Evolutionary conservation across 2,888 invertebrate genomes (phyloP), one percentile per base, ranked within the genome.

Genomic region (Cyclophora albipunctata): DNA sequence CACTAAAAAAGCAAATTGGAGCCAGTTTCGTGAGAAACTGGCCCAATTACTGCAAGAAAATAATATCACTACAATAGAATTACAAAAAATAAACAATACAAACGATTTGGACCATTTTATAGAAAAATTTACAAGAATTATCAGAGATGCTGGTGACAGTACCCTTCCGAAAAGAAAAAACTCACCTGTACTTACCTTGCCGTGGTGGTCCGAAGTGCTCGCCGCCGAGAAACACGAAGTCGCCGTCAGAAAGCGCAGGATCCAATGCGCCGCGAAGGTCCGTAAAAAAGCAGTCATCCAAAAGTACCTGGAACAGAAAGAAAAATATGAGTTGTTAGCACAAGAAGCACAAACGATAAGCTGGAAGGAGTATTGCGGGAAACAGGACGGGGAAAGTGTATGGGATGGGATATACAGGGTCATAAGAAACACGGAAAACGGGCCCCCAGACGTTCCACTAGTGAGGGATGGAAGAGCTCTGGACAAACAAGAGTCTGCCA

Each of bases 141-240:
- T 53, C 34, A 47, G 5, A 45, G 4, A 56, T 42, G 3, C 53
- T 34, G 43, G 50, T 4, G 44, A 40, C 3, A 0, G 7, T 3
- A 42, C n/a, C 0, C 55, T 57, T 40, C 53, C 54, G 0, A 45
- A 7, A 40, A 42, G 7, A 4, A 49, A 49, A 44, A 20, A 7
- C n/a, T 45, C 45, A 7, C 20, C 20, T 3, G 44, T 3, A 42
- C 6, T 45, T 47, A 51, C 45, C 49, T 33, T 50, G 5, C 59
- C 61, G 34, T 63, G 60, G 61, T 64, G 62, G 64, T 44, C 53
- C 47, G 46, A 51, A 1, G 53, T 58, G 34, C 58, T 62, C 7
- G 47, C 35, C 0, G 45, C 41, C 6, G 4, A 58, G 50, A 62
- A 59, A 44, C 47, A 47, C 5, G 40, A 51, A 4, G 51, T 56